Base-by-base conservation (phyloP, 2,888 invertebrate species). In the Lysandra coridon region DNA sequence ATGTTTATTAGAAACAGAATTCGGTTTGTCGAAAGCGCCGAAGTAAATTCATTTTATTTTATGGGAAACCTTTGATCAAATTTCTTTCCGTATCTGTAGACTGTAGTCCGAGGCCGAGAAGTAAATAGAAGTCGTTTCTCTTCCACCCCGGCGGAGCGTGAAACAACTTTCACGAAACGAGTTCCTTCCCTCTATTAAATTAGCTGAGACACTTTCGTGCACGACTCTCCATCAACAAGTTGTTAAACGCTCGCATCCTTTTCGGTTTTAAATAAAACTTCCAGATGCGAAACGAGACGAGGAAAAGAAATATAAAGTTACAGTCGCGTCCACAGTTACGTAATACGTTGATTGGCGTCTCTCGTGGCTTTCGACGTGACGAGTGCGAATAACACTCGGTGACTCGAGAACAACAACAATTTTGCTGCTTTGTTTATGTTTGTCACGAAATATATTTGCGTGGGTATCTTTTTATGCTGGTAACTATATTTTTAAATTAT, bases 71-170 rank as follows among this genome's bases (percentile, higher is more conserved):
- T 73, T 78, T 79, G 73, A 78, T 57, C 78, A 78, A 79, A 78
- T 49, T 78, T 49, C 78, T 64, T 79, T 53, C 75, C 30, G 44
- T 62, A 76, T 78, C 57, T 33, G 77, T 30, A 79, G 79, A 75
- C 57, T 33, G 77, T 30, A 79, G 79, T 60, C 79, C 80, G 78
- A 64, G 64, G 75, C 79, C 79, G 74, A 75, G 62, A 64, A 64
- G 79, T 79, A 82, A 81, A 82, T 80, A 82, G 69, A 81, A 80
- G 77, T 79, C 57, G 79, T 80, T 78, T 80, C 75, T 17, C 75
- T 81, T 80, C 78, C 73, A 64, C 57, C 60, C 74, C 73, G 74
- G 37, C 79, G 79, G 79, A 78, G 73, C 81, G 80, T 80, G 80
- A 79, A 81, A 81, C 78, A 80, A 73, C 73, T 81, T 81, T 77